These are phyloP conservation scores for Mormyrus iriodes DNA, from an alignment of 2,113 vertebrate species.

Conservation along the genomic window DNA sequence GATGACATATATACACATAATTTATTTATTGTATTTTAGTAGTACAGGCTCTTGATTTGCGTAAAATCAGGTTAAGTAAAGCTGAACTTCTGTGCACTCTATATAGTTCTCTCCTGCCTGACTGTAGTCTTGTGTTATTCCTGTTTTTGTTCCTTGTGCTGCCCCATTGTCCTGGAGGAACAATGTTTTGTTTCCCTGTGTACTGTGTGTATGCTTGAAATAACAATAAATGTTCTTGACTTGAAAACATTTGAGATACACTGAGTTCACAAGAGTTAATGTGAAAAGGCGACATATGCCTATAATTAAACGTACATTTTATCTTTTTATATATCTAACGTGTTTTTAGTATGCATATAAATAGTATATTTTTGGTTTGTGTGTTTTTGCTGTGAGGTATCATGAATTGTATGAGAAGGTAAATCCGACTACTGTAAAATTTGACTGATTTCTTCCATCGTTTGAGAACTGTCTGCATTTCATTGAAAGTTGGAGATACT, in stretches of 20 bases:
- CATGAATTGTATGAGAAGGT: too few relatives aligned
- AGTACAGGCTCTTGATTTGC: not conserved
- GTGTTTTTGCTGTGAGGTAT: not conserved
- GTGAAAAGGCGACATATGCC: not conserved
- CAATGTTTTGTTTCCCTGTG: not conserved
- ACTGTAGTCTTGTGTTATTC: not conserved
- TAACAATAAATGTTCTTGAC: not conserved
- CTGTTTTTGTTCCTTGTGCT: not conserved
- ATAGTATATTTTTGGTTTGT: not conserved
- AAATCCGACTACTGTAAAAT: too few relatives aligned
- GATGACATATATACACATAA: not conserved
- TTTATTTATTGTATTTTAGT: not conserved
- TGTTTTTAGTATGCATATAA: not conserved
- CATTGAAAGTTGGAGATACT: too few relatives aligned
- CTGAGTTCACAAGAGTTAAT: not conserved
- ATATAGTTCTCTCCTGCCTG: not conserved
- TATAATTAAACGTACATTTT: not conserved
- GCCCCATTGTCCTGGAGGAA: not conserved
- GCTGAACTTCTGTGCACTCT: not conserved
- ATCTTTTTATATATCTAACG: not conserved
- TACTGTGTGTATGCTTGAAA: not conserved
- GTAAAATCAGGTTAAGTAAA: not conserved
- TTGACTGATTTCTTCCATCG: too few relatives aligned
- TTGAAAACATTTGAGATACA: not conserved
- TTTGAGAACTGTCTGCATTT: too few relatives aligned